Percentiles rank a stretch among this genome's conserved stretches.
Conservation (phyloP, 2,888 invertebrate species). For the Mongoloraphidia duomilia region DNA sequence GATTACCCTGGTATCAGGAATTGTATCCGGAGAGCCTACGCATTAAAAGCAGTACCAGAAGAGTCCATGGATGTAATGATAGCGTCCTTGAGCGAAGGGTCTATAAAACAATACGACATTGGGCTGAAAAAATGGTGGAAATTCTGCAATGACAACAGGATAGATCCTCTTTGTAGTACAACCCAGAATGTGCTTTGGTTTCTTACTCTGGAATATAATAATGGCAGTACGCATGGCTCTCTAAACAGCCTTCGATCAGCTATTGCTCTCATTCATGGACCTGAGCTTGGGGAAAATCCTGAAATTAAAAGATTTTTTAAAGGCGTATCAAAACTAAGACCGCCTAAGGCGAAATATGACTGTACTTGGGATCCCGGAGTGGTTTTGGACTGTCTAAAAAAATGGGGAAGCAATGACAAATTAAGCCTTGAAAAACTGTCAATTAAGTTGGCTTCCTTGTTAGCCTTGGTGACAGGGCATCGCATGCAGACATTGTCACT, state of each 20-base stretch:
- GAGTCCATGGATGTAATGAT: no score
- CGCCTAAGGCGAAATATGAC: slow-evolving; percentile 15
- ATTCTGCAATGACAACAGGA: no score
- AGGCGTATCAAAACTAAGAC: slow-evolving; percentile 14
- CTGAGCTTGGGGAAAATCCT: slow-evolving; percentile 9
- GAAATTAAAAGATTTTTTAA: slow-evolving; percentile 15
- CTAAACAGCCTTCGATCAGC: slow-evolving; percentile 12
- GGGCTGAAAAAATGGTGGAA: no score
- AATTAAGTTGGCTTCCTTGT: slow-evolving; percentile 11
- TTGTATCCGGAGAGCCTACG: no score
- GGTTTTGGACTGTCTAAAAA: slow-evolving; percentile 17
- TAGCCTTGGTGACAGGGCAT: slow-evolving; percentile 14
- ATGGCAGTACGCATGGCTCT: slow-evolving; percentile 6
- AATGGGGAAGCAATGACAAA: no score
- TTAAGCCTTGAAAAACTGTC: slow-evolving; percentile 9
- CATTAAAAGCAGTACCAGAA: no score
- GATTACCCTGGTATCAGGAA: no score
- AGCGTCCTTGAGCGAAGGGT: no score
- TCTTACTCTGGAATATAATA: no score
- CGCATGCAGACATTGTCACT: slow-evolving; percentile 10
- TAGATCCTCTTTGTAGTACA: no score
- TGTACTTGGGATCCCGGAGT: slow-evolving; percentile 16
- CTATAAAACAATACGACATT: no score
- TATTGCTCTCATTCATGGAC: slow-evolving; percentile 8
- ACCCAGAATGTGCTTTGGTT: no score